These are phyloP conservation scores for Seriola rivoliana DNA, from an alignment of 2,113 vertebrate genomes.

Conservation along the genomic window DNA sequence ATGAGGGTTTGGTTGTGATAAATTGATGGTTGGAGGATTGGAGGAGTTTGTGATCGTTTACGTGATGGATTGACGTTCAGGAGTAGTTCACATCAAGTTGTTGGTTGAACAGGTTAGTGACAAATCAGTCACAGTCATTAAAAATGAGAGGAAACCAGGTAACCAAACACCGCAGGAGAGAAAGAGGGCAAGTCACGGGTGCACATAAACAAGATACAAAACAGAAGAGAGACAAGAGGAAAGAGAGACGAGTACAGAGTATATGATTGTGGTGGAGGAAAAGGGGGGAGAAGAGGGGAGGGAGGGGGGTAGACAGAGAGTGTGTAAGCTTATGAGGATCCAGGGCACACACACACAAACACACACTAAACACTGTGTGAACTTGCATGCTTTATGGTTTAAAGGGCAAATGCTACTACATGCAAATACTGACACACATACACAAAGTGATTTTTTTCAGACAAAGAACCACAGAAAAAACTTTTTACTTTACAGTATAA, in stretches of 20 bases:
- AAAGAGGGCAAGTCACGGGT: constrained; percentile 69
- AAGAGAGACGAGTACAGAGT: constrained; percentile 4
- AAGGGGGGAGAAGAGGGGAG: background rate
- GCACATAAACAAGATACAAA: constrained; percentile 28
- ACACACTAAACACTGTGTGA: constrained; percentile 35
- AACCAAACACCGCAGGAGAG: constrained; percentile 33
- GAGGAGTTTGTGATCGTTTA: constrained; percentile 1
- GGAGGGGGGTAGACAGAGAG: constrained; percentile 42
- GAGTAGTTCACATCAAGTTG: constrained; percentile 33
- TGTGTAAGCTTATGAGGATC: constrained; percentile 59
- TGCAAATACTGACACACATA: constrained; percentile 27
- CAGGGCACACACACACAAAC: constrained; percentile 11
- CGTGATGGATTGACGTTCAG: constrained; percentile 14
- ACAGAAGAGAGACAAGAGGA: constrained; percentile 9
- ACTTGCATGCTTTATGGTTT: constrained; percentile 10
- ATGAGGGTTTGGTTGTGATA: background rate
- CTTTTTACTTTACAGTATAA: background rate
- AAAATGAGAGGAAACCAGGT: constrained; percentile 25
- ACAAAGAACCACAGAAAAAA: constrained; percentile 19
- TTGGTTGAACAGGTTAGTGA: constrained; percentile 45
- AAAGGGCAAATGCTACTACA: constrained; percentile 1
- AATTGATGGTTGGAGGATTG: constrained; percentile 10
- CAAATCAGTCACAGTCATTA: constrained; percentile 37
- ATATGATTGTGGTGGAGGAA: background rate
- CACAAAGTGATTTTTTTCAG: constrained; percentile 3